Evolutionary conservation across 2,797 vertebrate species (phyloP), one percentile per base, ranked within the genome.

Genomic region (Pseudochromis fuscus): DNA sequence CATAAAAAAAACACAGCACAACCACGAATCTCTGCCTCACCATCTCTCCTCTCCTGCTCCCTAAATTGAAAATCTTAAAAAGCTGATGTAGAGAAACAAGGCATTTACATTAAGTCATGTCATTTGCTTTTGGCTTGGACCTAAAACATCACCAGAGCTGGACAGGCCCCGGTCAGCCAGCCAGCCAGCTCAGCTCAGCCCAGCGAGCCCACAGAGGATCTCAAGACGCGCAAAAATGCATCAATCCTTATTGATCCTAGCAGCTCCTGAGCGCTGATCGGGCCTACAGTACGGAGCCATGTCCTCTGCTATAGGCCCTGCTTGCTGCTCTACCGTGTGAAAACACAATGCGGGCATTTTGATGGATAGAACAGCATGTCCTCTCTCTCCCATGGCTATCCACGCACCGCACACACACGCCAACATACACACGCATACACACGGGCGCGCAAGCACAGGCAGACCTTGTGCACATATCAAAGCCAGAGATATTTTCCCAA

Each of bases 301-400:
- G 82, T 87, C 86, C 83, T 86, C 77, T 75, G 57, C 82, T 51
- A 67, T 25, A 83, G 86, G 85, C 82, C 92, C 78, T 51, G 77
- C 81, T 87, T 12, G 61, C 76, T 87, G 81, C 79, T 88, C 88
- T 24, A 44, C 79, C 82, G 82, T 77, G 78, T 84, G 85, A 83
- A 88, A 93, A 91, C 90, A 93, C 89, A 92, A 94, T 94, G 93
- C 93, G 93, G 93, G 91, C 87, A 90, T 94, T 93, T 92, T 93
- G 88, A 92, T 89, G 87, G 90, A 88, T 89, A 88, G 91, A 90
- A 94, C 91, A 89, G 88, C 79, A 62, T 90, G 91, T 93, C 89
- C 92, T 77, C 72, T 83, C 80, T 78, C 75, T 89, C 82, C 72
- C 82, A 60, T 88, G 81, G 85, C 82, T 82, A 72, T 79, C 77